Evolutionary conservation across 53 echinoderm and acorn worm species (phyloP), one percentile per base, ranked within the genome.

Genomic region (Echinarachnius parma): DNA sequence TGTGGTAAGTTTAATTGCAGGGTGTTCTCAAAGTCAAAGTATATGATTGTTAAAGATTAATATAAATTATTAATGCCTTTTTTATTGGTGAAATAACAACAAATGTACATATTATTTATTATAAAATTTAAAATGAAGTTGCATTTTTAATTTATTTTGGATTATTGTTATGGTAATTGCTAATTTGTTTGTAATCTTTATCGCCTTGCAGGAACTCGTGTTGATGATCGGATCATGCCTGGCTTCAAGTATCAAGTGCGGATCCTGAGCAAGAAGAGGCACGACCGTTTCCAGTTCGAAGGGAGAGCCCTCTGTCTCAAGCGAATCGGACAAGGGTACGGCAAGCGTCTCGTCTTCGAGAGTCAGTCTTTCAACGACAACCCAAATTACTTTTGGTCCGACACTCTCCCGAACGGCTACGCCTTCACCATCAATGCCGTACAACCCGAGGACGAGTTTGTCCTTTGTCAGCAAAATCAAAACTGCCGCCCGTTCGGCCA

Each of bases 361-460:
- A n/a, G 61, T 4, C 25, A 81, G 9, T 42, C 32, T 26, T 34
- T 62, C 14, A 91, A 91, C 61, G 56, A 77, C 33, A 91, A 83
- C 64, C 46, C 69, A 14, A 87, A 91, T 61, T 87, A 53, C 56
- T 91, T 91, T 74, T 91, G 85, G 85, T 85, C 91, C 2, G 91
- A 91, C 71, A 80, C 68, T 25, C 56, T 58, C 30, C 79, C 83
- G 0, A 31, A 56, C 3, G 91, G 91, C 10, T 91, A 83, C 34
- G 91, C 71, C 0, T 91, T 91, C 62, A 75, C 44, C 52, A 68
- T 91, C 24, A 62, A 67, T 13, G 91, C 87, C 14, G 87, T 91
- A 13, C 56, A 86, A 28, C 4, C 70, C 1, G 77, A 80, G 1
- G 87, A 87, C 13, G 42, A 70, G 28, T 80, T 91, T 52, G 77